Conservation (phyloP, 2,888 invertebrate species). For the Ennomos erosarius region DNA sequence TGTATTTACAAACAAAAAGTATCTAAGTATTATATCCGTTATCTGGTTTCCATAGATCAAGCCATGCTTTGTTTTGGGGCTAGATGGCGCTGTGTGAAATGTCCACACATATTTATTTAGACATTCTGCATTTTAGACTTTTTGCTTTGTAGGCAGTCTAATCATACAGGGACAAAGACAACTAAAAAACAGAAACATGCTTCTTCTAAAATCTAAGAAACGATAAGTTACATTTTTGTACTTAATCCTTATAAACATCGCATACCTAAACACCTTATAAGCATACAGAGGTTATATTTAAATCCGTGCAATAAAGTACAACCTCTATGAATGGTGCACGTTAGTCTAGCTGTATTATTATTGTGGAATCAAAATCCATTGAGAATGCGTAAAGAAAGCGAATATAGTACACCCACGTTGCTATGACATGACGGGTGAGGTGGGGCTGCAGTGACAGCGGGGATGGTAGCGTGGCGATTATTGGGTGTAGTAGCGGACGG, state of each 20-base stretch:
- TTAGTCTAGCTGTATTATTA: constrained; percentile 30
- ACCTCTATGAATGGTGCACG: constrained; percentile 35
- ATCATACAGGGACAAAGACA: too few relatives aligned
- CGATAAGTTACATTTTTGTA: neutral
- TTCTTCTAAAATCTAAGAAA: too few relatives aligned
- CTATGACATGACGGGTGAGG: constrained; percentile 33
- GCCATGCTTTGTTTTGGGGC: too few relatives aligned
- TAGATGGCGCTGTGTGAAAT: too few relatives aligned
- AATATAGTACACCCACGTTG: constrained; percentile 62
- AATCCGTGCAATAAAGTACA: constrained; percentile 36
- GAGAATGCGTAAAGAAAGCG: constrained; percentile 66
- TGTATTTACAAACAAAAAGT: too few relatives aligned
- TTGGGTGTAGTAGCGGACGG: neutral
- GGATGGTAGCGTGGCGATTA: constrained; percentile 1
- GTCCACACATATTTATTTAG: too few relatives aligned
- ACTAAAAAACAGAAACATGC: too few relatives aligned
- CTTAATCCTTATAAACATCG: constrained; percentile 1
- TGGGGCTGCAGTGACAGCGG: constrained; percentile 24
- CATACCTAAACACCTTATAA: too few relatives aligned
- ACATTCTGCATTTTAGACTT: too few relatives aligned
- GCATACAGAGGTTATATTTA: constrained; percentile 23
- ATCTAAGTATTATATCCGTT: too few relatives aligned
- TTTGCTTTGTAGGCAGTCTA: too few relatives aligned
- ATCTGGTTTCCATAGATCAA: too few relatives aligned
- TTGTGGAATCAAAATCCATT: constrained; percentile 75